phyloP scores from a whole-genome alignment of 2,113 vertebrate genomes.

The Vombatus ursinus region DNA sequence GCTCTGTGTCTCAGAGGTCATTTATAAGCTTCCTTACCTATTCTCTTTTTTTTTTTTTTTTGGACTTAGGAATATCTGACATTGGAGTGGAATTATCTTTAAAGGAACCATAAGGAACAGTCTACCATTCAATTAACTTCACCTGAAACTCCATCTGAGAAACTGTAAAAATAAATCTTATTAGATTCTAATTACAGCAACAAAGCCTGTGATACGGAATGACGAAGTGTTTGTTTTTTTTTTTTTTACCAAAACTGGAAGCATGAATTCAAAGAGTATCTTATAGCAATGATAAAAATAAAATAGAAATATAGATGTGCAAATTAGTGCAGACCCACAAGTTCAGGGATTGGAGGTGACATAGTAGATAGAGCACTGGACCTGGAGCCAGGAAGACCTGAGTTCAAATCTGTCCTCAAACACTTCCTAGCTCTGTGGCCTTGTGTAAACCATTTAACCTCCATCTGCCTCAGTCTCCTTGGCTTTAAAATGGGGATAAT shows the following conservation, averaged over 20 bases:
- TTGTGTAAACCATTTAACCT: background rate
- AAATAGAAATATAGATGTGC: slow-evolving; percentile 26
- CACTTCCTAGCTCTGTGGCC: background rate
- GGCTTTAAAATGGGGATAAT: background rate
- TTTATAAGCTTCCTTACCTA: background rate
- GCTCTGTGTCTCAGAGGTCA: background rate
- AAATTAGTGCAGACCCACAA: slow-evolving; percentile 6
- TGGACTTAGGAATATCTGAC: background rate
- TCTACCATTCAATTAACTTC: slow-evolving; percentile 26
- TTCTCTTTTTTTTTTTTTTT: background rate
- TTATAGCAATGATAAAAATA: background rate
- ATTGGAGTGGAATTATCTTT: background rate
- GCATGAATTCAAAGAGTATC: background rate
- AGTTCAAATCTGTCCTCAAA: background rate
- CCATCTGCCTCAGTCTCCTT: background rate
- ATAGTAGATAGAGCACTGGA: slow-evolving; percentile 9
- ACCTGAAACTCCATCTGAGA: slow-evolving; percentile 26
- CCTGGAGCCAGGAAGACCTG: slow-evolving; percentile 51
- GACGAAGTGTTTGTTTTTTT: background rate
- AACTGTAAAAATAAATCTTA: slow-evolving; percentile 40
- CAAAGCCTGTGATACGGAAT: background rate
- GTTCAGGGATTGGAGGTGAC: slow-evolving; percentile 44
- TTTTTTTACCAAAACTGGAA: background rate
- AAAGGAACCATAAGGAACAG: background rate
- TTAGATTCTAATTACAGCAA: slow-evolving; percentile 30